A percentile compares a stretch with the other conserved stretches of the same genome.
phyloP scores from a whole-genome alignment of 2,888 invertebrate genomes.

The Microctonus hyperodae region DNA sequence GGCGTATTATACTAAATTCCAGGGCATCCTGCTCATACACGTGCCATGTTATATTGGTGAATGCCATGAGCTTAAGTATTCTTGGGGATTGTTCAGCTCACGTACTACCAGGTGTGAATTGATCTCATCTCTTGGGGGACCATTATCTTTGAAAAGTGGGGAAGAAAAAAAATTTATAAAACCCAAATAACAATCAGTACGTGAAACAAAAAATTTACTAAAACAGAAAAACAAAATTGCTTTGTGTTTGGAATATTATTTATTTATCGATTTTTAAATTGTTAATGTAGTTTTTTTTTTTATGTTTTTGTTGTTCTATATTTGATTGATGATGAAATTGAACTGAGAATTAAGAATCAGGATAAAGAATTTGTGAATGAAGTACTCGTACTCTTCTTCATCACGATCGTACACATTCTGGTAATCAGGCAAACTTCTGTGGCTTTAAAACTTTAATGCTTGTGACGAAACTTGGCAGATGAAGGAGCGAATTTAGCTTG shows the following conservation, averaged over 20 bases:
- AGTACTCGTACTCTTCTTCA: constrained; percentile 33
- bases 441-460: constrained; percentile 57
- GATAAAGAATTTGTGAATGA: constrained; percentile 16
- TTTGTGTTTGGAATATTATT: neutral
- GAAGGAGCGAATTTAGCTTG: constrained; percentile 25
- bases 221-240: neutral
- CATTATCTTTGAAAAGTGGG: neutral
- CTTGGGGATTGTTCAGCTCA: constrained; percentile 4
- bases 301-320: too few species aligned
- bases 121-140: constrained; percentile 10
- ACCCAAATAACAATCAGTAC: neutral
- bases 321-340: constrained; percentile 11
- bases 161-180: neutral
- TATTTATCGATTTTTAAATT: neutral
- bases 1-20: constrained; percentile 56
- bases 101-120: constrained; percentile 17
- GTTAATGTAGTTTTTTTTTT: neutral
- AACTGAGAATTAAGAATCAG: neutral
- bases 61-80: constrained; percentile 30
- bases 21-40: constrained; percentile 33
- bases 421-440: constrained; percentile 58
- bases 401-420: constrained; percentile 50
- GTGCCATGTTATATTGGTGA: constrained; percentile 36
- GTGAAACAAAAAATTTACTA: neutral
- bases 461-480: constrained; percentile 29